Evolutionary conservation across 2,113 vertebrate species (phyloP).

Genomic region (Copsychus sechellarum): DNA sequence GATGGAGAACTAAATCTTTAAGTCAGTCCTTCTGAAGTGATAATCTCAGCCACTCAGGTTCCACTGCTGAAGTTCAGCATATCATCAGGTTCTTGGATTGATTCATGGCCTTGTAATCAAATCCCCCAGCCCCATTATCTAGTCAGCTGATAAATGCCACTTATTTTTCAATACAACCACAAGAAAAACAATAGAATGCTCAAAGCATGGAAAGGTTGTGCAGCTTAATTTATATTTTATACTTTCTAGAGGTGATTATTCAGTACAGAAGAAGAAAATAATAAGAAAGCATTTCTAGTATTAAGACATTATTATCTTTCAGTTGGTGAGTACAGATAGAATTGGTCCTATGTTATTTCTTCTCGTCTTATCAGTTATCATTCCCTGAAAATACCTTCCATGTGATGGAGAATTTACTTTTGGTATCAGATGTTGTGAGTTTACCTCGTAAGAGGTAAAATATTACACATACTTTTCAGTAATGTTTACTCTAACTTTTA

Average conservation of each 20-base stretch:
- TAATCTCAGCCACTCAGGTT: slow-evolving; percentile 42
- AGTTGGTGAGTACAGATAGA: background rate
- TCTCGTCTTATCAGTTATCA: background rate
- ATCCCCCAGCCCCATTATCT: background rate
- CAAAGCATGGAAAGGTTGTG: background rate
- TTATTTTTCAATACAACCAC: background rate
- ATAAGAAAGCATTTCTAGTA: background rate
- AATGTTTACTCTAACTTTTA: background rate
- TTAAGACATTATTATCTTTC: background rate
- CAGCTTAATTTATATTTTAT: slow-evolving; percentile 28
- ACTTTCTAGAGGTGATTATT: background rate
- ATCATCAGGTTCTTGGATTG: slow-evolving; percentile 4
- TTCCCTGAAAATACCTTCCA: background rate
- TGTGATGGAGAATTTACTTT: background rate
- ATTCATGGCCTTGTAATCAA: slow-evolving; percentile 41
- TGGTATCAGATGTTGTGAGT: background rate
- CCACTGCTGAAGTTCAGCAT: background rate
- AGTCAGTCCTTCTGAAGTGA: slow-evolving; percentile 38
- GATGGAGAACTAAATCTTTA: background rate
- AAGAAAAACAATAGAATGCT: background rate
- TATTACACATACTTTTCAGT: background rate
- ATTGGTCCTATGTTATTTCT: background rate
- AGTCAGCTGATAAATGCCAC: background rate
- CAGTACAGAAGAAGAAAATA: background rate
- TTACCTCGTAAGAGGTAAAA: background rate